A percentile compares a stretch with the other conserved stretches of the same genome.
phyloP scores from a whole-genome alignment of 2,797 vertebrate species.

The Sylvia borin region DNA sequence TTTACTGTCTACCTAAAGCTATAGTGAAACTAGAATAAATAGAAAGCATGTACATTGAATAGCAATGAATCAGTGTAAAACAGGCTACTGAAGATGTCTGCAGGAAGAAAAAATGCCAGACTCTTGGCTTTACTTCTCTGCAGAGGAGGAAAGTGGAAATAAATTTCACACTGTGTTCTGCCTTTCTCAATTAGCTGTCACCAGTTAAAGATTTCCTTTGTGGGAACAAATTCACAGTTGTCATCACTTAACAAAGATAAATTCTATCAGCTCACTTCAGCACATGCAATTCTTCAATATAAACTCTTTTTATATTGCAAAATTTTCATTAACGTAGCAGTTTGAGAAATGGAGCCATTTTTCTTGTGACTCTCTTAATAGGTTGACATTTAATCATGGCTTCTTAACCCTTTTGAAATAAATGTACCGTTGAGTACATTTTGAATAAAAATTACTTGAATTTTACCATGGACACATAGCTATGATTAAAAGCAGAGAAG shows the following conservation, averaged over 20 bases:
- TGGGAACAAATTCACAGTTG: conserved; percentile 31
- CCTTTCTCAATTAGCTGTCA: conserved; percentile 49
- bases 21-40: conserved; percentile 20
- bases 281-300: neutral
- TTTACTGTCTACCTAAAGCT: conserved; percentile 45
- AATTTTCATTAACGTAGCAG: conserved; percentile 7
- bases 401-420: conserved; percentile 1
- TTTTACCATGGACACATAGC: neutral
- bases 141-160: conserved; percentile 24
- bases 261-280: conserved; percentile 10
- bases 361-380: neutral
- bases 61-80: conserved; percentile 59
- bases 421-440: neutral
- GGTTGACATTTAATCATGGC: neutral
- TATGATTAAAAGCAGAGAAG: neutral
- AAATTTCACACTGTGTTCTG: conserved; percentile 27
- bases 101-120: conserved; percentile 32
- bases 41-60: conserved; percentile 31
- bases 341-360: neutral
- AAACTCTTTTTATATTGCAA: neutral
- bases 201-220: conserved; percentile 48
- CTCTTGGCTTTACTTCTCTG: conserved; percentile 18
- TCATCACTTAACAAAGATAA: conserved; percentile 25
- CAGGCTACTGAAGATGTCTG: conserved; percentile 25
- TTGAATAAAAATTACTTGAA: neutral